Evolutionary conservation across 2,797 vertebrate species (phyloP).

Genomic region (Pseudochromis fuscus): DNA sequence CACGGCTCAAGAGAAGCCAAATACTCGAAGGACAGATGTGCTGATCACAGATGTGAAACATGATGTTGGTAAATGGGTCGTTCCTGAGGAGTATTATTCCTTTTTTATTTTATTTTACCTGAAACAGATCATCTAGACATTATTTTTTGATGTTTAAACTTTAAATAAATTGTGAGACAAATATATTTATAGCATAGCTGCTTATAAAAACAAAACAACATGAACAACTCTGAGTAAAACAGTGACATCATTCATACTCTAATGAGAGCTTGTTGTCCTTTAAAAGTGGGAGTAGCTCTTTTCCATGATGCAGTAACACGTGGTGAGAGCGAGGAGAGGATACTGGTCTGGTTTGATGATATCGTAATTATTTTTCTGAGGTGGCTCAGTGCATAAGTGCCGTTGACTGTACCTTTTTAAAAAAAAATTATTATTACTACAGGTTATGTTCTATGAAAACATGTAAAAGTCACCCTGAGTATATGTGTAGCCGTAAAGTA

Average conservation of each 20-base stretch:
- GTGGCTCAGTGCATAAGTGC: background rate
- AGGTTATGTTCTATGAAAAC: background rate
- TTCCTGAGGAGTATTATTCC: background rate
- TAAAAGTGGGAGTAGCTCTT: conserved; percentile 2
- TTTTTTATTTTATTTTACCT: background rate
- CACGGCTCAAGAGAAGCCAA: background rate
- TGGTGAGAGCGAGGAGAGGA: background rate
- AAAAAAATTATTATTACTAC: no score
- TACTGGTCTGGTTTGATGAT: background rate
- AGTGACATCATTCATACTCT: background rate
- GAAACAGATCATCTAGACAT: background rate
- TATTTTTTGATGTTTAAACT: background rate
- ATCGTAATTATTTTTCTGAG: background rate
- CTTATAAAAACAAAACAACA: background rate
- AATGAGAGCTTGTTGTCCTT: background rate
- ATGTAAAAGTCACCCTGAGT: background rate
- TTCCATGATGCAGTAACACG: background rate
- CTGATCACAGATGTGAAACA: background rate
- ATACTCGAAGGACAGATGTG: conserved; percentile 20
- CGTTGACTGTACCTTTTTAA: background rate
- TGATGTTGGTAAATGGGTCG: background rate
- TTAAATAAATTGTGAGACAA: background rate
- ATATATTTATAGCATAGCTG: background rate
- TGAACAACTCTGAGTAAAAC: background rate
- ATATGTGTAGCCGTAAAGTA: background rate